Percentiles rank a stretch among this genome's conserved stretches.
phyloP scores from a whole-genome alignment of 2,113 vertebrate species.

The Perca schrenkii region DNA sequence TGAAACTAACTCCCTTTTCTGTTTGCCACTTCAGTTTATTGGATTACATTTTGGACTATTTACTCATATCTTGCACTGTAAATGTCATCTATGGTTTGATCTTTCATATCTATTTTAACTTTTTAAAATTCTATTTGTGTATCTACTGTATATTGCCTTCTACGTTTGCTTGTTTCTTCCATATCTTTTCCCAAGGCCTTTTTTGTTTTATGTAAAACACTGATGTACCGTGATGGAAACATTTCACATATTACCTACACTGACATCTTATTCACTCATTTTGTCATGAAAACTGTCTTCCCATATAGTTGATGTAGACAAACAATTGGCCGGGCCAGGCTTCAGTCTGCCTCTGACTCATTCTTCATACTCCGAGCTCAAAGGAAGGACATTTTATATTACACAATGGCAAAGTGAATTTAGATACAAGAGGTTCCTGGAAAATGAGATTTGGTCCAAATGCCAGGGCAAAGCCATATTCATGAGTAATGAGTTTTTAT shows the following conservation, averaged over 20 bases:
- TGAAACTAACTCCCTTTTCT: background rate
- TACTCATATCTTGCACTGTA: background rate
- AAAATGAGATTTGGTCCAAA: slow-evolving; percentile 78
- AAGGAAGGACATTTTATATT: slow-evolving; percentile 76
- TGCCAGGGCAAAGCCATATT: slow-evolving; percentile 60
- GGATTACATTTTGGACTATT: background rate
- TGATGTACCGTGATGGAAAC: too few relatives aligned
- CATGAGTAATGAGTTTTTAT: slow-evolving; percentile 57
- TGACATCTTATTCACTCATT: slow-evolving; percentile 16
- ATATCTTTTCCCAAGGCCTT: too few relatives aligned
- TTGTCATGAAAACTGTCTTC: slow-evolving; percentile 51
- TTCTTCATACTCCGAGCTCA: slow-evolving; percentile 47
- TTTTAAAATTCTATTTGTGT: too few relatives aligned
- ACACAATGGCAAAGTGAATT: slow-evolving; percentile 74
- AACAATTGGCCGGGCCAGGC: slow-evolving; percentile 10
- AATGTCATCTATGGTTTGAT: background rate
- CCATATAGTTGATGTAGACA: slow-evolving; percentile 11
- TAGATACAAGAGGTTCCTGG: slow-evolving; percentile 51
- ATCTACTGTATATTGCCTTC: too few relatives aligned
- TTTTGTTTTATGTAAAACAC: too few relatives aligned
- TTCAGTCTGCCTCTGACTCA: slow-evolving; percentile 69
- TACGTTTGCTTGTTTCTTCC: slow-evolving; percentile 8
- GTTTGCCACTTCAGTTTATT: too few relatives aligned
- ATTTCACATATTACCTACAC: background rate
- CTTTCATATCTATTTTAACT: background rate